These are phyloP conservation scores for Napeogenes sylphis DNA, from an alignment of 2,888 invertebrate species.

Conservation along the genomic window DNA sequence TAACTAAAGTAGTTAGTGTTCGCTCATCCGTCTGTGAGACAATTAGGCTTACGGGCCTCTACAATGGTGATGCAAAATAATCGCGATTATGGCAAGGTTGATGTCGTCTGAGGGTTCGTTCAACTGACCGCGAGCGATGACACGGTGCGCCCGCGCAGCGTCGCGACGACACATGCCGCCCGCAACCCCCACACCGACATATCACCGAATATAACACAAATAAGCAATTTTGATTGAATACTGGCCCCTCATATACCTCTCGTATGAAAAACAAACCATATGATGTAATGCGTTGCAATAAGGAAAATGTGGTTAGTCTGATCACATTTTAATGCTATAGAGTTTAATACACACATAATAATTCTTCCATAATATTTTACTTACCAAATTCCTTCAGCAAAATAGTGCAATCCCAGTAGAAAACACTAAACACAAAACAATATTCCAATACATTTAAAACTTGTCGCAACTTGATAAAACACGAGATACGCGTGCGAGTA, in stretches of 20 bases:
- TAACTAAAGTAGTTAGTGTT: slow-evolving; percentile 10
- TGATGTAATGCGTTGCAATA: slow-evolving; percentile 33
- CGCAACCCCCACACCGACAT: slow-evolving; percentile 34
- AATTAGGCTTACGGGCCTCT: slow-evolving; percentile 59
- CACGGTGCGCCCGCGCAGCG: slow-evolving; percentile 68
- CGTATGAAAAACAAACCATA: slow-evolving; percentile 7
- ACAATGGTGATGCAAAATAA: slow-evolving; percentile 75
- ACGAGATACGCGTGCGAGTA: slow-evolving; percentile 67
- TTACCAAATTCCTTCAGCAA: slow-evolving; percentile 50
- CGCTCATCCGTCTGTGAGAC: slow-evolving; percentile 41
- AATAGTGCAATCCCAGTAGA: slow-evolving; percentile 67
- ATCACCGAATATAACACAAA: too few relatives aligned
- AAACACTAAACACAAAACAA: slow-evolving; percentile 51
- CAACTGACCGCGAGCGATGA: slow-evolving; percentile 77
- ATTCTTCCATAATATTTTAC: background rate
- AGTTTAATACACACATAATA: slow-evolving; percentile 6
- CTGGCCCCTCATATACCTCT: too few relatives aligned
- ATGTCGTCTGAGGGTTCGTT: slow-evolving; percentile 75
- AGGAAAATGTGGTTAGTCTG: slow-evolving; percentile 22
- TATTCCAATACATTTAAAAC: slow-evolving; percentile 44
- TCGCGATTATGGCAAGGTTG: slow-evolving; percentile 77
- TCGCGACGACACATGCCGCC: slow-evolving; percentile 53
- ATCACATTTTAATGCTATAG: too few relatives aligned
- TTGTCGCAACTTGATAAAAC: slow-evolving; percentile 68
- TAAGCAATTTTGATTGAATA: too few relatives aligned